A percentile compares a stretch with the other conserved stretches of the same genome.
Conservation (phyloP, 2,797 vertebrate genomes). For the Pempheris klunzingeri region DNA sequence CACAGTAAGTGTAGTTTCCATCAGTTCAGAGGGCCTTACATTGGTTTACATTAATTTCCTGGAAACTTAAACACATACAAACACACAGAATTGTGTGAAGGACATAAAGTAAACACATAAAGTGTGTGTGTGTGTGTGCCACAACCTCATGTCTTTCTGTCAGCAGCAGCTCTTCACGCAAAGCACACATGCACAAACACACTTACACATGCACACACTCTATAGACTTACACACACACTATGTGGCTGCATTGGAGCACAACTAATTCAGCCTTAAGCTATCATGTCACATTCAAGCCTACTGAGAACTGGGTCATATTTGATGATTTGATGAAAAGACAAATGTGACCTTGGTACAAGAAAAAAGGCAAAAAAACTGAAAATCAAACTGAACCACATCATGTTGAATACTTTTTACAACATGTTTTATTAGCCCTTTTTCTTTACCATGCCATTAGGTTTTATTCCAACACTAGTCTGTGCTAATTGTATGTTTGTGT, state of each 20-base stretch:
- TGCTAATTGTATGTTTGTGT: background rate
- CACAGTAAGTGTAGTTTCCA: too few relatives aligned
- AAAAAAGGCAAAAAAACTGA: conserved; percentile 4
- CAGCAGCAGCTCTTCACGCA: conserved; percentile 37
- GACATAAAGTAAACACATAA: background rate
- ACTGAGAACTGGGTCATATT: conserved; percentile 70
- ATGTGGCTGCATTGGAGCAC: conserved; percentile 45
- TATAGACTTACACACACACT: background rate
- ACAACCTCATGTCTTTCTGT: conserved; percentile 9
- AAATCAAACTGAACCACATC: background rate
- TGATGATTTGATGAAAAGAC: conserved; percentile 3
- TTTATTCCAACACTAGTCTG: background rate
- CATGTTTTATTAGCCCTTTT: background rate
- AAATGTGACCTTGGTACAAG: conserved; percentile 25
- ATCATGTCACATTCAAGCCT: conserved; percentile 56
- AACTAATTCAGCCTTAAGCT: conserved; percentile 42
- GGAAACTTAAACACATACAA: background rate
- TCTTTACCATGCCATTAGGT: background rate
- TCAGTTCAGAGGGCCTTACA: too few relatives aligned
- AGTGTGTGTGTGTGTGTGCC: background rate
- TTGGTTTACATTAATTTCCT: too few relatives aligned
- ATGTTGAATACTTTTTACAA: background rate
- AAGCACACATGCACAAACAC: conserved; percentile 46
- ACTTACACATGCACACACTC: conserved; percentile 13
- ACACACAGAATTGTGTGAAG: conserved; percentile 4